Base-by-base conservation (phyloP, 1,140 invertebrate species). In the Dryas iulia region DNA sequence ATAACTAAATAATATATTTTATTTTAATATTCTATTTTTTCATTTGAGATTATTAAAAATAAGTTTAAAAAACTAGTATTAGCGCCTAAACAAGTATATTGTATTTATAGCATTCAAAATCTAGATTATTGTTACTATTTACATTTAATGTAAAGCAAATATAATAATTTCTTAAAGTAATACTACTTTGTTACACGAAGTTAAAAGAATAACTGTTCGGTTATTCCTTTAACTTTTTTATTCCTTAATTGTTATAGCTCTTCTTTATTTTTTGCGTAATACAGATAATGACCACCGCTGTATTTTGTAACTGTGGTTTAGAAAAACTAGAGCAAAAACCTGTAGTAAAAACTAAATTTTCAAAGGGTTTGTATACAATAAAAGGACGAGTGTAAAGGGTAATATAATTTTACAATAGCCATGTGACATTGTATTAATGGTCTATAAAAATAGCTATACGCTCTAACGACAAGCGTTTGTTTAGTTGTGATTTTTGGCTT, bases 321-420 rank as follows among this genome's bases (percentile, higher is more conserved):
- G 73, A 84, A 89, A 89, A 90, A 89, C 30, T 86, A 68, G 82
- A 87, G 86, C 86, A 90, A 89, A 87, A 90, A 90, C 69, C 72
- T 78, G 70, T 54, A 73, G 81, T 78, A 76, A 82, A 79, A 81
- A 72, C 61, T 66, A 61, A 69, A 72, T 78, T 81, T 77, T 78
- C 61, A 81, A 88, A 84, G 86, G 86, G 83, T 87, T 87, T 77
- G 56, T 56, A 56, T 78, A 82, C 82, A 87, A 86, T 78, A 73
- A 68, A 77, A 72, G 71, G 76, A 78, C 74, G 69, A 74, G 67
- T 77, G 78, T 82, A 86, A 85, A 82, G 84, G 68, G 76, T 61
- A 81, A 82, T 83, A 81, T 84, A 81, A 81, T 79, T 81, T 79
- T 73, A 86, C 85, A 90, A 90, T 83, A 72, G 77, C 66, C 56